Conservation (phyloP, 2,888 invertebrate species). For the Carcina quercana region DNA sequence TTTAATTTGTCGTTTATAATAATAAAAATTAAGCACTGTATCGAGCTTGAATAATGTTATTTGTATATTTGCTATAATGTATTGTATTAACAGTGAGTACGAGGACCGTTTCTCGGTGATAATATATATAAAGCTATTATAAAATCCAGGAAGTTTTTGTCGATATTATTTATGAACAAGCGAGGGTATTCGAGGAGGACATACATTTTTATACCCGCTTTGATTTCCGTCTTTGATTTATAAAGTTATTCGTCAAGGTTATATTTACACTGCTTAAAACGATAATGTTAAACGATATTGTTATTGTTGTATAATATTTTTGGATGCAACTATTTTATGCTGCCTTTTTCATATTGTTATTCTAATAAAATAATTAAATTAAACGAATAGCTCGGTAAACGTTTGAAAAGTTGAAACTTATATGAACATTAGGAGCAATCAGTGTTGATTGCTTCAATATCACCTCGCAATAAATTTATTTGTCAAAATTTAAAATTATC, state of each 20-base stretch:
- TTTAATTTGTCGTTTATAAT: no score
- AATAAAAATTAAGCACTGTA: conserved; percentile 44
- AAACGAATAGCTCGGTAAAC: no score
- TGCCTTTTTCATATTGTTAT: conserved; percentile 54
- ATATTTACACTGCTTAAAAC: conserved; percentile 69
- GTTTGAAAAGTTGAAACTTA: no score
- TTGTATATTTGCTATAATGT: conserved; percentile 63
- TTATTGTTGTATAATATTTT: conserved; percentile 69
- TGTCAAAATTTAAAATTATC: conserved; percentile 58
- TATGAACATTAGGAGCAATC: conserved; percentile 28
- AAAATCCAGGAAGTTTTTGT: no score
- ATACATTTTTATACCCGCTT: conserved; percentile 41
- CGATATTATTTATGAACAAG: no score
- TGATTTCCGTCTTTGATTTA: conserved; percentile 50
- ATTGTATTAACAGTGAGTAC: no score
- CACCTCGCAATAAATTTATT: conserved; percentile 61
- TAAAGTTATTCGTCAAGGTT: conserved; percentile 60
- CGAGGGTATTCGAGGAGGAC: no score
- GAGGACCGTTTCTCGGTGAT: no score
- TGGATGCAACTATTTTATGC: conserved; percentile 66
- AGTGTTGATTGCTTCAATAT: conserved; percentile 43
- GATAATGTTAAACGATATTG: conserved; percentile 66
- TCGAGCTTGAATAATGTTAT: conserved; percentile 70
- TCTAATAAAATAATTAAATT: conserved; percentile 41
- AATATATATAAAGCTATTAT: no score